A percentile compares a stretch with the other conserved stretches of the same genome.
Evolutionary conservation across 2,797 vertebrate species (phyloP).

Genomic region (Cossypha dichroa): DNA sequence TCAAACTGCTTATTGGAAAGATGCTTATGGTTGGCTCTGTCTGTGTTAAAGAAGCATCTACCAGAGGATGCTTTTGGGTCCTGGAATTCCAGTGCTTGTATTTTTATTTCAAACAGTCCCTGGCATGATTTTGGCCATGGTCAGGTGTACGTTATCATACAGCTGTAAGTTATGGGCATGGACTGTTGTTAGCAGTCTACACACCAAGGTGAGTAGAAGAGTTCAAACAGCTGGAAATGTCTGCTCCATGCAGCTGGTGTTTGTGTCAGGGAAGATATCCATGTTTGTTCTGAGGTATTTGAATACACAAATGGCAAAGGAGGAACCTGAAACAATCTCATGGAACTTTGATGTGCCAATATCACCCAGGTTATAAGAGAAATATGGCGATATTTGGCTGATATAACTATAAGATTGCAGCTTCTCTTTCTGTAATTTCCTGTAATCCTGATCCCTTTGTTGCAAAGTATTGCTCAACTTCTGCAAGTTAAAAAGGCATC

Average conservation of each 20-base stretch:
- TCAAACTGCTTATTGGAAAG: background rate
- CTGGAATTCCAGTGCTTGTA: background rate
- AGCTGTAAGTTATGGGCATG: background rate
- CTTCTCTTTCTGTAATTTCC: background rate
- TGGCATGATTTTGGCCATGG: background rate
- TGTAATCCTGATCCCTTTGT: background rate
- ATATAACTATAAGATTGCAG: background rate
- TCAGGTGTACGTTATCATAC: background rate
- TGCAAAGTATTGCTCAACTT: rapidly evolving
- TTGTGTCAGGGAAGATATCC: background rate
- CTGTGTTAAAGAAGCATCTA: background rate
- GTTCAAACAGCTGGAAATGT: background rate
- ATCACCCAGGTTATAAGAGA: background rate
- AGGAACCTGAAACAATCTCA: background rate
- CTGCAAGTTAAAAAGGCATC: background rate
- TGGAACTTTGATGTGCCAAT: rapidly evolving
- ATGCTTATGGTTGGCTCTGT: background rate
- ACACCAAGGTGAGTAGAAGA: background rate
- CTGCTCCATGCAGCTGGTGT: background rate
- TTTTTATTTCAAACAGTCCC: background rate
- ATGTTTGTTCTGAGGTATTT: background rate
- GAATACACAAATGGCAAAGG: background rate
- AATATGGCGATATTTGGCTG: background rate
- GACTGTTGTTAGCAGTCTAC: background rate
- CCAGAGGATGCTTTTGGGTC: background rate